Base-by-base conservation (phyloP, 1,140 invertebrate species). In the Drosophila takahashii region DNA sequence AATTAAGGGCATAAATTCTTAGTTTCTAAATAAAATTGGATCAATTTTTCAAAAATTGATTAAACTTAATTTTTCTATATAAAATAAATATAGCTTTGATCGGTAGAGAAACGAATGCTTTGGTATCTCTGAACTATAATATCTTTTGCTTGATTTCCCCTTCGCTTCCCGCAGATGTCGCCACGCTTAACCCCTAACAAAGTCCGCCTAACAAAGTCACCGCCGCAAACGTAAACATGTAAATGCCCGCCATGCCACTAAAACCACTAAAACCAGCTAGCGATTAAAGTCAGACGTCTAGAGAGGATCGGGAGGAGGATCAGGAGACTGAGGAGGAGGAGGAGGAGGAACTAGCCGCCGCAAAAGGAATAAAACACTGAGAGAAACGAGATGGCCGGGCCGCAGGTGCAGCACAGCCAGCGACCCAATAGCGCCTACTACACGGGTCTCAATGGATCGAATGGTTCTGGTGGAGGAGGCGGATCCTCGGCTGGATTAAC, bases 371-470 rank as follows among this genome's bases (percentile, higher is more conserved):
- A 22, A 45, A 3, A 32, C 39, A 67, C 22, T 7, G 41, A 54
- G 39, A 22, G 32, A 18, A 18, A 26, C 32, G 37, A 15, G 7
- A 92, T 92, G 90, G 90, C 90, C 36, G 90, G 90, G 44, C 90
- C 90, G 51, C 90, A 92, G 70, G 79, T 92, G 37, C 90, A 92
- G 74, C 89, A 89, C 44, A 79, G 60, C 18, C 89, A 91, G 56
- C 86, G 90, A 42, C 90, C 90, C 9, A 79, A 79, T 32, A 91
- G 90, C 69, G 90, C 90, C 67, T 91, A 91, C 51, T 91, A 91
- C 45, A 89, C 87, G 2, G 87, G 87, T 15, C 64, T 90, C 9
- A 91, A 92, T 77, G 90, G 90, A 22, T 22, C 22, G 22, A 22
- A 22, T 27, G 78, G 74, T 22, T 27, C 22, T 13, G 16, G 8